Base-by-base conservation (phyloP, 92 coral and sea anemone genomes). In the Paramuricea clavata region DNA sequence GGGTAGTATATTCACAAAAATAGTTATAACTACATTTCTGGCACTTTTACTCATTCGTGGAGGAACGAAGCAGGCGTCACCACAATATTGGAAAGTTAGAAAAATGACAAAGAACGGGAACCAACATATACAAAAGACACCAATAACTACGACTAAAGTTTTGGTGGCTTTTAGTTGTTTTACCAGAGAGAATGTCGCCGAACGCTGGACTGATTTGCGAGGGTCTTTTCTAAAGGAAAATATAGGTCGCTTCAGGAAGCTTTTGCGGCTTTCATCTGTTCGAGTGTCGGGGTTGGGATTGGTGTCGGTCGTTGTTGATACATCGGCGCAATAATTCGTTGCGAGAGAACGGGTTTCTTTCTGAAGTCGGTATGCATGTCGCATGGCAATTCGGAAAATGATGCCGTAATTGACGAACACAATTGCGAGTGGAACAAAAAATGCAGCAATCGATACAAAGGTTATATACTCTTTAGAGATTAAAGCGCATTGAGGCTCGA, bases 91-190 rank as follows among this genome's bases (percentile, higher is more conserved):
- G 49, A 85, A 91, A 8, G 94, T 93, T 56, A 97, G 73, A 59
- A 80, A 97, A 74, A 97, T 97, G 47, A 94, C 97, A 49, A 97
- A 97, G 42, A 97, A 97, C 0, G 99, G 99, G 32, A 94, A 89
- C 99, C 99, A 97, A 16, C 96, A 97, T 6, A 97, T 23, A 35
- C 89, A 89, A 28, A 97, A 97, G 26, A 97, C 95, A 0, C 99
- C 99, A 7, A 97, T 93, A 0, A 97, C 99, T 39, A 97, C 87
- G 12, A 98, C 99, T 34, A 97, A 75, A 10, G 99, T 97, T 65
- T 97, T 97, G 26, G 99, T 97, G 1, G 99, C 99, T 86, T 97
- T 97, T 8, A 97, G 89, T 75, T 97, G 99, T 49, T 93, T 93
- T 83, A 97, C 43, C 1, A 78, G 16, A 33, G 82, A 16, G 32